Evolutionary conservation across 2,888 invertebrate genomes (phyloP).

Genomic region (Colletes collaris): DNA sequence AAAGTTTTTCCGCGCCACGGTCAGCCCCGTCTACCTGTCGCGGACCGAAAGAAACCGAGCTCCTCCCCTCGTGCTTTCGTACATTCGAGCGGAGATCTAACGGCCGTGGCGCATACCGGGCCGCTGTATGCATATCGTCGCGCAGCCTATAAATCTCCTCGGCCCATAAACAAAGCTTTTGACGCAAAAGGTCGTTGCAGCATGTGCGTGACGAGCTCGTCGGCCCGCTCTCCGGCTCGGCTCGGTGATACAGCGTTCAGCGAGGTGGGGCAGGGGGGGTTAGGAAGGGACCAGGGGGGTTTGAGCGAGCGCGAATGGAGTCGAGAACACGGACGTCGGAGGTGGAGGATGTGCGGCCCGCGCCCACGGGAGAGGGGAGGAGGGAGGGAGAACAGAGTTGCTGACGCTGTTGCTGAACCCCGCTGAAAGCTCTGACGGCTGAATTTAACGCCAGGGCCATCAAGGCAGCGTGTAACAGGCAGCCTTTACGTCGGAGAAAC

Average conservation of each 20-base stretch:
- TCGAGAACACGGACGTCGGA: slow-evolving; percentile 40
- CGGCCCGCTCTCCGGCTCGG: slow-evolving; percentile 46
- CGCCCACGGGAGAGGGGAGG: slow-evolving; percentile 26
- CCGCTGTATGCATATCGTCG: slow-evolving; percentile 73
- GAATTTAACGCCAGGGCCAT: slow-evolving; percentile 76
- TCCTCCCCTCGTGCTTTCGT: slow-evolving; percentile 15
- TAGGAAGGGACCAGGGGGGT: slow-evolving; percentile 16
- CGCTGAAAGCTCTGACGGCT: slow-evolving; percentile 72
- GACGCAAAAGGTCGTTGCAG: slow-evolving; percentile 80
- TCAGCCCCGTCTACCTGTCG: slow-evolving; percentile 64
- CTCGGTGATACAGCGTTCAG: slow-evolving; percentile 39
- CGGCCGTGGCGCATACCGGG: slow-evolving; percentile 65
- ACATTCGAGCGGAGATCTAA: slow-evolving; percentile 66
- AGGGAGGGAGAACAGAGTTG: slow-evolving; percentile 46
- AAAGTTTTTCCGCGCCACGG: slow-evolving; percentile 16
- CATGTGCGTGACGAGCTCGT: slow-evolving; percentile 80
- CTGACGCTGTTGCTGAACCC: slow-evolving; percentile 61
- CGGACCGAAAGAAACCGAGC: slow-evolving; percentile 3
- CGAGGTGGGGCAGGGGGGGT: slow-evolving; percentile 26
- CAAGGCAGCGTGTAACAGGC: slow-evolving; percentile 59
- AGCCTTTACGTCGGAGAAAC: slow-evolving; percentile 47
- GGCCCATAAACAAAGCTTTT: slow-evolving; percentile 81
- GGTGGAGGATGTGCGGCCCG: slow-evolving; percentile 31
- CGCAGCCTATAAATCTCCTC: slow-evolving; percentile 76
- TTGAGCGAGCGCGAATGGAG: slow-evolving; percentile 42